Conservation (phyloP, 2,888 invertebrate species). For the Drosophila emarginata region DNA sequence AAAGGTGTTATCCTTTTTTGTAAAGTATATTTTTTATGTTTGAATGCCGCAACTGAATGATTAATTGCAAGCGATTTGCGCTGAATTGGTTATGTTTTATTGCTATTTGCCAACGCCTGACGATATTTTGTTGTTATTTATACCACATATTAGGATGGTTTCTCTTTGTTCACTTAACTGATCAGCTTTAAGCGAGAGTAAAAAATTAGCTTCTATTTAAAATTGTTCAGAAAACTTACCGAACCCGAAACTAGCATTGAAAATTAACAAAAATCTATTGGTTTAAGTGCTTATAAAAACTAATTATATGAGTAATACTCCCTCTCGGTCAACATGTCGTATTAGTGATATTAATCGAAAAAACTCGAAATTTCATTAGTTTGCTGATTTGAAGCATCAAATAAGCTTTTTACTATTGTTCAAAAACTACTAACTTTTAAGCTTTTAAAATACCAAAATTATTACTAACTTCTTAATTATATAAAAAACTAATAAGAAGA, state of each 20-base stretch:
- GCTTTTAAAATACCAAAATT: too few species aligned
- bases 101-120: conserved; percentile 37
- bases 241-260: too few species aligned
- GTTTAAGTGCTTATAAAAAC: background rate
- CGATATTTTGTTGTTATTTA: background rate
- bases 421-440: too few species aligned
- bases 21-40: conserved; percentile 16
- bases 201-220: too few species aligned
- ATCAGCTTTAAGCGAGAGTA: background rate
- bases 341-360: too few species aligned
- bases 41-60: conserved; percentile 49
- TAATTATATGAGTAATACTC: background rate
- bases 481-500: too few species aligned
- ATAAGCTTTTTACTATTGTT: too few species aligned
- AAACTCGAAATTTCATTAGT: too few species aligned
- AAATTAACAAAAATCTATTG: background rate
- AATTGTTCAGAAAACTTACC: too few species aligned
- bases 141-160: background rate
- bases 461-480: too few species aligned
- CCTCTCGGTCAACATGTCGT: background rate
- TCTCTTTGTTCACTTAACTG: background rate
- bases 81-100: conserved; percentile 58
- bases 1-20: conserved; percentile 27
- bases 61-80: conserved; percentile 58
- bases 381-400: too few species aligned